Evolutionary conservation across 2,888 invertebrate species (phyloP).

Genomic region (Eupithecia vulgata): DNA sequence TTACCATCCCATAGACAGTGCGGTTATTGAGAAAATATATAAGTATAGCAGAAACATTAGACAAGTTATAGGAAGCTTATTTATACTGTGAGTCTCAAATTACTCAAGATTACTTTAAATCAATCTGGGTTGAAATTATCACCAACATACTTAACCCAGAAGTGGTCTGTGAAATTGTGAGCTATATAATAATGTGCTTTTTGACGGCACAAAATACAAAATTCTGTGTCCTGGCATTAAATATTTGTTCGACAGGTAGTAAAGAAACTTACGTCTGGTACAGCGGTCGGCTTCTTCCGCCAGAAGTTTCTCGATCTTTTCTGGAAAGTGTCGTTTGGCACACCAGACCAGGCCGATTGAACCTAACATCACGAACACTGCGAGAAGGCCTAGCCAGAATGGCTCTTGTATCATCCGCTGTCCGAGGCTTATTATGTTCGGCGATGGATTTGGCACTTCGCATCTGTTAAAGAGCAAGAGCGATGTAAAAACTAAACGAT

Average conservation of each 20-base stretch:
- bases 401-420: constrained; percentile 94
- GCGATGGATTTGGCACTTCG: constrained; percentile 86
- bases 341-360: constrained; percentile 92
- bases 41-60: constrained; percentile 68
- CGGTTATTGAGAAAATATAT: constrained; percentile 72
- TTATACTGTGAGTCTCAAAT: constrained; percentile 60
- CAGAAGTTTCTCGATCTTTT: constrained; percentile 92
- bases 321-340: constrained; percentile 93
- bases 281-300: constrained; percentile 91
- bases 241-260: constrained; percentile 59
- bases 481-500: neutral
- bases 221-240: constrained; percentile 53
- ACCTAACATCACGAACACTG: constrained; percentile 91
- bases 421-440: constrained; percentile 84
- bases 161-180: constrained; percentile 47
- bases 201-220: constrained; percentile 37
- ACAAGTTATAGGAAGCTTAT: constrained; percentile 60
- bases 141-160: constrained; percentile 11
- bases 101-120: constrained; percentile 34
- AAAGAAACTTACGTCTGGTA: constrained; percentile 84
- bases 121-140: constrained; percentile 26
- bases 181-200: constrained; percentile 47
- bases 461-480: constrained; percentile 81
- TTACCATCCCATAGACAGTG: constrained; percentile 78
- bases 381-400: constrained; percentile 94